Conservation (phyloP, 2,888 invertebrate genomes). For the Xestia ashworthii region DNA sequence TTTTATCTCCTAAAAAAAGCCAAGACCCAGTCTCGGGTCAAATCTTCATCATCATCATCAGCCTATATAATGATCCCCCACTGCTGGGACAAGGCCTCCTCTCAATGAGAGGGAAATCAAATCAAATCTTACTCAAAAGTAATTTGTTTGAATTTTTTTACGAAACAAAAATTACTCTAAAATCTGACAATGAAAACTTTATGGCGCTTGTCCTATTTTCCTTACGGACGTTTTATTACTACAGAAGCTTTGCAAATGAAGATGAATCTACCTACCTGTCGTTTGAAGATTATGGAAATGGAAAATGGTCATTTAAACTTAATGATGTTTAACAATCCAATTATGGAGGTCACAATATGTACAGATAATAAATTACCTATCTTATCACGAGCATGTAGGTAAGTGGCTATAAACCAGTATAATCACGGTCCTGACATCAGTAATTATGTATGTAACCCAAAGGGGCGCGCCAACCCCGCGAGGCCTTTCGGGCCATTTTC, state of each 20-base stretch:
- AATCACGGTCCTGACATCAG: conserved; percentile 39
- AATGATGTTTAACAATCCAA: background rate
- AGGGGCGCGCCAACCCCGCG: conserved; percentile 18
- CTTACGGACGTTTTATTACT: conserved; percentile 39
- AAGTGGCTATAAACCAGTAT: conserved; percentile 29
- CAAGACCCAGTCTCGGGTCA: background rate
- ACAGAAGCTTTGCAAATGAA: conserved; percentile 39
- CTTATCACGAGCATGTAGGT: conserved; percentile 24
- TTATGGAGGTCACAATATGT: background rate
- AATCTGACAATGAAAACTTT: conserved; percentile 50
- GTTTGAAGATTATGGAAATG: conserved; percentile 18
- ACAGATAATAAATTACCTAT: conserved; percentile 24
- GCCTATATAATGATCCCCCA: too few species aligned
- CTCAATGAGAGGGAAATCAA: too few species aligned
- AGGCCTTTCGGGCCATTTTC: conserved; percentile 31
- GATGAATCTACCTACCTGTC: conserved; percentile 24
- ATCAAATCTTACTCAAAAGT: background rate
- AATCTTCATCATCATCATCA: too few species aligned
- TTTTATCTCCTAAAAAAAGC: background rate
- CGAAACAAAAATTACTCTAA: conserved; percentile 33
- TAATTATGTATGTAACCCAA: conserved; percentile 34
- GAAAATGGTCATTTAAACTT: conserved; percentile 4
- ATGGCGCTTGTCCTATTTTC: conserved; percentile 36
- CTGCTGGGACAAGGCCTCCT: too few species aligned
- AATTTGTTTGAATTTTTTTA: conserved; percentile 23